phyloP scores from a whole-genome alignment of 64 coral and sea anemone genomes.

The Pocillopora verrucosa region DNA sequence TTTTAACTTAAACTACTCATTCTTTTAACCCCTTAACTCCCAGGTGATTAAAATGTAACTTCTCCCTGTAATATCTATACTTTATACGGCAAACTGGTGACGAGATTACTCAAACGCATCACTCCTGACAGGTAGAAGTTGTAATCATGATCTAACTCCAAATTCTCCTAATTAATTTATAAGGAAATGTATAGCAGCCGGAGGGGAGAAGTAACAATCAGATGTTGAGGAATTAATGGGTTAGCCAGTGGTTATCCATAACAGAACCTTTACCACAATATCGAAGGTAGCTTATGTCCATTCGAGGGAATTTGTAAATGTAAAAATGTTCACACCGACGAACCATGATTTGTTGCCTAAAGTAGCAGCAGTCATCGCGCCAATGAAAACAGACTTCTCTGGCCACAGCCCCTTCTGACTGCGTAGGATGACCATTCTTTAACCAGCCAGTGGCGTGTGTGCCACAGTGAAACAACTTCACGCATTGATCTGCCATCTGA shows the following conservation, averaged over 20 bases:
- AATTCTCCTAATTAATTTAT: too few species aligned
- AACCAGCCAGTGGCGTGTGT: constrained; percentile 41
- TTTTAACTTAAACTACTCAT: too few species aligned
- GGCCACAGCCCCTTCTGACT: neutral
- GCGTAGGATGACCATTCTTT: constrained; percentile 4
- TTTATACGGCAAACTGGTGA: too few species aligned
- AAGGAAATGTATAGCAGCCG: too few species aligned
- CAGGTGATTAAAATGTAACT: too few species aligned
- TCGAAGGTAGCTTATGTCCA: neutral
- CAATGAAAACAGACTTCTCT: constrained; percentile 39
- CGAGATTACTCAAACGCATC: too few species aligned
- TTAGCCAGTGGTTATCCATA: neutral
- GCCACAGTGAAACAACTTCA: constrained; percentile 27
- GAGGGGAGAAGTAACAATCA: too few species aligned
- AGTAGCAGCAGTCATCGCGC: constrained; percentile 26
- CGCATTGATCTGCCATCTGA: constrained; percentile 20
- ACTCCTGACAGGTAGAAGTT: too few species aligned
- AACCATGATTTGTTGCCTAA: constrained; percentile 3
- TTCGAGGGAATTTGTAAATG: constrained; percentile 32
- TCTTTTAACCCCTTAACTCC: too few species aligned
- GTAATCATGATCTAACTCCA: too few species aligned
- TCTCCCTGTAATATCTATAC: too few species aligned
- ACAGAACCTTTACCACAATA: constrained; percentile 30
- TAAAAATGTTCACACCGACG: constrained; percentile 23
- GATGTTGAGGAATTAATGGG: neutral